Percentiles rank a stretch among this genome's conserved stretches.
These are phyloP conservation scores for Calephelis nemesis DNA, from an alignment of 1,140 invertebrate species.

Conservation along the genomic window DNA sequence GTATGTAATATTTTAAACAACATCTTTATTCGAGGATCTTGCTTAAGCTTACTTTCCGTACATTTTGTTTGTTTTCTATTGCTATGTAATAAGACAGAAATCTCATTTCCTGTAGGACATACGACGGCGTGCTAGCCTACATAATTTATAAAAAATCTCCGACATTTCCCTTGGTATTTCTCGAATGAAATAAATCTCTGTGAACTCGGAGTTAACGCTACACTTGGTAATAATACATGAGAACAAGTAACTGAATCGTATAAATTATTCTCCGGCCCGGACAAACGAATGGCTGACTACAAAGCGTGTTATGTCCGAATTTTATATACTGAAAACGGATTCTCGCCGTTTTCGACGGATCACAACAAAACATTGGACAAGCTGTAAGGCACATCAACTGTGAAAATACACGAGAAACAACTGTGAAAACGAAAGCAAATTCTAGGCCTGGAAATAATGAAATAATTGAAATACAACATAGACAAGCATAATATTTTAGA, in stretches of 20 bases:
- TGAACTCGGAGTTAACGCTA: conserved; percentile 15
- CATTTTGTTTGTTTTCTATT: not conserved
- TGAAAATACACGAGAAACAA: not conserved
- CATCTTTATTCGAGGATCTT: no score
- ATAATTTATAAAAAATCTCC: conserved; percentile 12
- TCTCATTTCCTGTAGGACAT: not conserved
- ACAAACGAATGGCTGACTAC: conserved; percentile 18
- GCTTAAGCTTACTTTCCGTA: not conserved
- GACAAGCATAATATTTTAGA: no score
- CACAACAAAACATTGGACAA: conserved; percentile 4
- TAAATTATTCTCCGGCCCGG: conserved; percentile 17
- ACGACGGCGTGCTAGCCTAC: not conserved
- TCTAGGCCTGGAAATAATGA: no score
- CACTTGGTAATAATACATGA: conserved; percentile 18
- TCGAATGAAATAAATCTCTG: conserved; percentile 11
- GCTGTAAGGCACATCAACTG: not conserved
- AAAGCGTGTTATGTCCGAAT: conserved; percentile 15
- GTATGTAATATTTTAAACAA: no score
- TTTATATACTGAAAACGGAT: conserved; percentile 15
- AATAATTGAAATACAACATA: no score
- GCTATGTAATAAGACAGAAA: not conserved
- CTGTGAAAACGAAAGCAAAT: not conserved
- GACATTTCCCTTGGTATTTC: conserved; percentile 3
- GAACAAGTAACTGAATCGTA: conserved; percentile 18
- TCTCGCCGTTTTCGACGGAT: conserved; percentile 4